Evolutionary conservation across 2,113 vertebrate genomes (phyloP).

Genomic region (Myrmecobius fasciatus): DNA sequence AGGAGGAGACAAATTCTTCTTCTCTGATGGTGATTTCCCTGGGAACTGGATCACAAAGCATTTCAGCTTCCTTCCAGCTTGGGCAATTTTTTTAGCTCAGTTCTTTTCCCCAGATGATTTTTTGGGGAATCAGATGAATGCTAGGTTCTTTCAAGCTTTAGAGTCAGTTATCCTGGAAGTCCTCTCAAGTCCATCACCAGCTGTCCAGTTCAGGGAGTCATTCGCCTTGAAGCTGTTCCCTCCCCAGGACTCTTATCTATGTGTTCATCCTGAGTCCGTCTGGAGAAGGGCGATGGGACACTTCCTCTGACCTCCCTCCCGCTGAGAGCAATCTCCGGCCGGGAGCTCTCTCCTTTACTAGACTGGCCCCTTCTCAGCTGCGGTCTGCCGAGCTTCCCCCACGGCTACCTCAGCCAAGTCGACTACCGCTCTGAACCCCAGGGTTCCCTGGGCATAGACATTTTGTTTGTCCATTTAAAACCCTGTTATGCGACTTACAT

Average conservation of each 20-base stretch:
- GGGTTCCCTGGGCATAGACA: neutral
- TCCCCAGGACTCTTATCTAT: neutral
- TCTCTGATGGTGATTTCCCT: neutral
- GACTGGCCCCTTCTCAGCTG: no score
- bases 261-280: neutral
- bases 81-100: neutral
- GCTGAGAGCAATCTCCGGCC: no score
- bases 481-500: neutral
- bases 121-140: no score
- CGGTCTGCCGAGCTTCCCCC: no score
- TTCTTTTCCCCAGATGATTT: neutral
- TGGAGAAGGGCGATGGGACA: neutral
- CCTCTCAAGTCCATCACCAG: neutral
- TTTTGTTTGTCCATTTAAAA: neutral
- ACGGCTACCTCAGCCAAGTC: no score
- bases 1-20: no score
- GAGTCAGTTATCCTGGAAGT: no score
- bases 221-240: neutral
- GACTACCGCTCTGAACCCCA: no score
- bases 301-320: no score
- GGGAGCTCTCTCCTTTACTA: no score
- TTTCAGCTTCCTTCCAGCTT: neutral
- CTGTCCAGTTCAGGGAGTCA: neutral
- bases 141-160: no score
- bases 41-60: neutral